Conservation (phyloP, 2,888 invertebrate genomes). For the Meloe dianella region DNA sequence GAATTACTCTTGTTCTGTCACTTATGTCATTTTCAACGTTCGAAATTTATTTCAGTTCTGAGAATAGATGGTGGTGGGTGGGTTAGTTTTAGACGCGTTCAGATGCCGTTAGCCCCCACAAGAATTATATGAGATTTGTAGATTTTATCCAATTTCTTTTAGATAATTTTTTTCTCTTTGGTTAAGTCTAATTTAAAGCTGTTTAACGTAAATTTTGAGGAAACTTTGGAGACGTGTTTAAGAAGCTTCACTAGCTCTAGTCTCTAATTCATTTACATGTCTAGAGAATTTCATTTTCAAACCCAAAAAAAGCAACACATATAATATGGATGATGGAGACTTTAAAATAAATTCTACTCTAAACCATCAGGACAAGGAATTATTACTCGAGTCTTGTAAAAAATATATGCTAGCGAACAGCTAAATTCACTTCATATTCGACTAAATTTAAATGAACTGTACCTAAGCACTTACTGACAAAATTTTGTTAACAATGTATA, state of each 20-base stretch:
- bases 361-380: background rate
- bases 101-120: background rate
- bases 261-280: background rate
- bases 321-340: background rate
- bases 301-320: background rate
- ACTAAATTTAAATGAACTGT: background rate
- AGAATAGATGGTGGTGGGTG: background rate
- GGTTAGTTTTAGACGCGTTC: background rate
- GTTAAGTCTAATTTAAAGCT: background rate
- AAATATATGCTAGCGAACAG: background rate
- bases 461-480: background rate
- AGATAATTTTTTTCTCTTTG: background rate
- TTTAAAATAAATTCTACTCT: background rate
- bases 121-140: background rate
- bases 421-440: background rate
- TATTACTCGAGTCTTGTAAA: background rate
- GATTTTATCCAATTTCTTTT: background rate
- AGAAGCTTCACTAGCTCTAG: background rate
- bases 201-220: background rate
- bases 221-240: background rate
- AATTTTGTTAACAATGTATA: background rate
- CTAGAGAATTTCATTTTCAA: background rate
- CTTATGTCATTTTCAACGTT: constrained; percentile 25
- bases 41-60: constrained; percentile 19
- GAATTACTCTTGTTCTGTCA: constrained; percentile 24